These are phyloP conservation scores for Megaptera novaeangliae DNA, from an alignment of 2,113 vertebrate species.

Conservation along the genomic window DNA sequence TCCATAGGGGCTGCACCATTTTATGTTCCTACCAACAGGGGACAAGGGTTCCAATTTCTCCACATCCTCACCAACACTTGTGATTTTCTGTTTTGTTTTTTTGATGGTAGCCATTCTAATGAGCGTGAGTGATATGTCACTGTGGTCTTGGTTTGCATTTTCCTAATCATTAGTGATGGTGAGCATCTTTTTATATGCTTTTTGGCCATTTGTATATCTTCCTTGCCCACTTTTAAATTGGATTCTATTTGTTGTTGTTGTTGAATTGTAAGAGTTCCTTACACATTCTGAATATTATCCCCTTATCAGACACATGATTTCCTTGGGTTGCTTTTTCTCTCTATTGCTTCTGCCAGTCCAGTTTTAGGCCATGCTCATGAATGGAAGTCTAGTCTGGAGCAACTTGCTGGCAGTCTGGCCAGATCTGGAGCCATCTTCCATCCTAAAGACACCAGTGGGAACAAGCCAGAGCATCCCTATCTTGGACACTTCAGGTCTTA, in stretches of 20 bases:
- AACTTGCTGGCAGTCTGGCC: background rate
- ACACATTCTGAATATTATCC: background rate
- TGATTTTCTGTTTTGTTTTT: background rate
- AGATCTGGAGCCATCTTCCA: background rate
- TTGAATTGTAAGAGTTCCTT: background rate
- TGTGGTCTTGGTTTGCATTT: background rate
- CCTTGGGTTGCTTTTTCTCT: background rate
- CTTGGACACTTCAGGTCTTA: background rate
- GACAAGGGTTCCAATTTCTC: background rate
- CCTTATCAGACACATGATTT: background rate
- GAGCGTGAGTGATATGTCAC: background rate
- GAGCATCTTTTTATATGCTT: background rate
- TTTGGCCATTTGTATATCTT: background rate
- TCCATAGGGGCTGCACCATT: background rate
- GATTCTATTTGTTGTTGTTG: background rate
- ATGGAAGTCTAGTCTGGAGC: background rate
- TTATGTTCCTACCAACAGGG: background rate
- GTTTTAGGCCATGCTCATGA: background rate
- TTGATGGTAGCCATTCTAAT: background rate
- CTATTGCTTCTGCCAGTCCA: background rate
- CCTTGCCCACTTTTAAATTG: background rate
- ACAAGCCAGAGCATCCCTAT: background rate
- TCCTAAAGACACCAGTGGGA: background rate
- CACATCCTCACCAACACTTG: background rate
- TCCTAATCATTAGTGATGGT: background rate